These are phyloP conservation scores for Zelleria hepariella DNA, from an alignment of 2,888 invertebrate genomes.

Conservation along the genomic window DNA sequence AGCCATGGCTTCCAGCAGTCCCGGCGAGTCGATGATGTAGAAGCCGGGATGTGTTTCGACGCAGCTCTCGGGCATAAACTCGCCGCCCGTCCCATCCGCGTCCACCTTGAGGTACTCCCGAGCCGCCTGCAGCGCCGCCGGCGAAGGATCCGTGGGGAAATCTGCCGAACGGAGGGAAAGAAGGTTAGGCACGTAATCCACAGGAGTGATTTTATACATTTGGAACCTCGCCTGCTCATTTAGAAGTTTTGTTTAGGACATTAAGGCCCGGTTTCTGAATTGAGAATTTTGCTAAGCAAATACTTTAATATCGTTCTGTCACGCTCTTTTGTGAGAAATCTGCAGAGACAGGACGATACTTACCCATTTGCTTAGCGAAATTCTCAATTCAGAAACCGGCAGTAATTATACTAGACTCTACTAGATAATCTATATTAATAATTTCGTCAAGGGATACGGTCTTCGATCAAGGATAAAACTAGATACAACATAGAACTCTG, in stretches of 20 bases:
- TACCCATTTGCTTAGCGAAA: too few species aligned
- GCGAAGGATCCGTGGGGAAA: constrained; percentile 26
- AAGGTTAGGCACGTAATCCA: not conserved
- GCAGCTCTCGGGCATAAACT: constrained; percentile 19
- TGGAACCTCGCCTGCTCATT: not conserved
- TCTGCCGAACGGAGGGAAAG: constrained; percentile 19
- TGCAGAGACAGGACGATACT: too few species aligned
- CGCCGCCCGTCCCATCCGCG: constrained; percentile 27
- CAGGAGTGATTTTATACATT: not conserved
- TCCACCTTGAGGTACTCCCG: constrained; percentile 21
- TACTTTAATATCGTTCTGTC: too few species aligned
- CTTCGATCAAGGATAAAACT: too few species aligned
- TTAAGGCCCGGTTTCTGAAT: too few species aligned
- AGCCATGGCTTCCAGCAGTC: constrained; percentile 26
- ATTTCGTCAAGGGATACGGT: not conserved
- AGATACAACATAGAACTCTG: too few species aligned
- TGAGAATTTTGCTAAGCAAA: too few species aligned
- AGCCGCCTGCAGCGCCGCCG: constrained; percentile 24
- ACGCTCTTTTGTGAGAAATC: too few species aligned
- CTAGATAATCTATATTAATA: not conserved
- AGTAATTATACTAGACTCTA: not conserved
- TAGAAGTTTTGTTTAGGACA: not conserved
- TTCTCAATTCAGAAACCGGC: too few species aligned
- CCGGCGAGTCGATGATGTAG: constrained; percentile 32
- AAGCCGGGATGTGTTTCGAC: constrained; percentile 17